Evolutionary conservation across 1,140 invertebrate species (phyloP).

Genomic region (Sminthurides bifidus): DNA sequence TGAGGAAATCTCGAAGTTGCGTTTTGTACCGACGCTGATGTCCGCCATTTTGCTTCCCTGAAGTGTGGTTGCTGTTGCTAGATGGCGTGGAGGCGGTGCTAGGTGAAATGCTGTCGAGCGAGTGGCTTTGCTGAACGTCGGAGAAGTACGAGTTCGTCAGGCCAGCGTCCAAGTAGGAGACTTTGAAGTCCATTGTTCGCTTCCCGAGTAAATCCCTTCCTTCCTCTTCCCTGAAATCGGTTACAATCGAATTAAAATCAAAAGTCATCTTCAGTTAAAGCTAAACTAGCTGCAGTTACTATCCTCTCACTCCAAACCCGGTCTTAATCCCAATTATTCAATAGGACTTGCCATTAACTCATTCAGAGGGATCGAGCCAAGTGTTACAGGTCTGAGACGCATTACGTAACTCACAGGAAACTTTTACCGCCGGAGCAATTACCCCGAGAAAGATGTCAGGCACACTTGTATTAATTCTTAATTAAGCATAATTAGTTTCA

Average conservation of each 20-base stretch:
- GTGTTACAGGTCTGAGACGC: no score
- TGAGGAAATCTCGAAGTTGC: constrained; percentile 79
- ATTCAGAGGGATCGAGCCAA: no score
- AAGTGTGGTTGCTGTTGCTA: constrained; percentile 9
- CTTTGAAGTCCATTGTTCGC: constrained; percentile 97
- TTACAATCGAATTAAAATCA: background rate
- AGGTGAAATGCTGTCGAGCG: constrained; percentile 49
- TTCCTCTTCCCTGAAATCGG: constrained; percentile 80
- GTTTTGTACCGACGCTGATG: constrained; percentile 67
- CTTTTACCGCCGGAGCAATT: no score
- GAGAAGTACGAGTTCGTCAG: constrained; percentile 79
- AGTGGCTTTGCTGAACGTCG: constrained; percentile 39
- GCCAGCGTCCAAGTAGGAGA: constrained; percentile 82
- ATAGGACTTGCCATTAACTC: no score
- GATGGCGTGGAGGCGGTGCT: constrained; percentile 28
- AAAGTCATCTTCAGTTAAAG: background rate
- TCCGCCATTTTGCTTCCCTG: constrained; percentile 48
- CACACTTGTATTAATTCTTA: no score
- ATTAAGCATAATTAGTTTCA: no score
- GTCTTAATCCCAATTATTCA: no score
- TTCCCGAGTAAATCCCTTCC: constrained; percentile 89
- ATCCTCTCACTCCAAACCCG: no score
- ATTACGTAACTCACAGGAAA: no score
- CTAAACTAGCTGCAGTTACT: no score
- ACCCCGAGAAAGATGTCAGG: no score